Evolutionary conservation across 2,888 invertebrate genomes (phyloP), one percentile per base, ranked within the genome.

Genomic region (Tetranychus piercei): DNA sequence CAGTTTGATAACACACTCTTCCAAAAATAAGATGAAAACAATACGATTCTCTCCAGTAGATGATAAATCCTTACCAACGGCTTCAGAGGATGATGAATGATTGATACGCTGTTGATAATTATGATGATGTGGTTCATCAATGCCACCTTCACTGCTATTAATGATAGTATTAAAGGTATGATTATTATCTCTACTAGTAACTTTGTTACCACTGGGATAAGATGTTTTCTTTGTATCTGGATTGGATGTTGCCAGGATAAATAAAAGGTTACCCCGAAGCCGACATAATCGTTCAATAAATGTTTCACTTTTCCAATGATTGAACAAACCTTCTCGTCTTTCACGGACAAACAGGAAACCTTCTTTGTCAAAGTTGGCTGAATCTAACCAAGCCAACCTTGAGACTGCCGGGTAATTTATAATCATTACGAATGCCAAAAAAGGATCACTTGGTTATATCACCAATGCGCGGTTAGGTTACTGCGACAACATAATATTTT

Each of bases 231-330:
- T 55, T 0, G 55, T 55, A 55, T 55, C 55, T 15, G 55, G 55
- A 55, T 55, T 55, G 15, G 11, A 15, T 55, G 55, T 72, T n/a
- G 45, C 71, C 43, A 73, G 23, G 18, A 76, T 71, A 6, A 95
- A 95, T 76, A 96, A 84, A 20, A 95, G 86, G 84, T 95, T 96
- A 76, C 95, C 95, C 79, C 91, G 87, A 66, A 96, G 86, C 78
- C 93, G 88, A 83, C 93, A 94, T 91, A 93, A 94, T 81, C 91
- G 85, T 82, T 90, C 90, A 79, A 88, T 85, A 81, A 87, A 89
- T 79, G 89, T 91, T 91, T 84, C 22, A 74, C 94, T 94, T 78
- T 90, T 87, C 55, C 55, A 55, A 55, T 55, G 55, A 55, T 55
- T 55, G 2, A 55, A 55, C 15, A 55, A 55, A 82, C 91, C 88